Conservation (phyloP, 2,888 invertebrate species). For the Sphecodes monilicornis region DNA sequence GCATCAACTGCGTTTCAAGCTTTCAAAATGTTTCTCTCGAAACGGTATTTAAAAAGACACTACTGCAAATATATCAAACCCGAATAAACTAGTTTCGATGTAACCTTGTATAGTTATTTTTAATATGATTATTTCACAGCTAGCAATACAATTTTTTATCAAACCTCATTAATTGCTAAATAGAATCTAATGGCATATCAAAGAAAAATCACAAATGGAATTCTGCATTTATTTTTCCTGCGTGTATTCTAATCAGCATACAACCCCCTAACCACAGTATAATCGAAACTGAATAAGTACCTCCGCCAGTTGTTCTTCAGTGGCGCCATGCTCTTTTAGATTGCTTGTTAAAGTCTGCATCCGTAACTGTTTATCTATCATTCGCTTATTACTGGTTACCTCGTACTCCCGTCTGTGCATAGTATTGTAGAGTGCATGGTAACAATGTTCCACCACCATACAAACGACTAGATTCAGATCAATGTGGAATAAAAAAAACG, state of each 20-base stretch:
- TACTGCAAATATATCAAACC: too few species aligned
- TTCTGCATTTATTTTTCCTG: too few species aligned
- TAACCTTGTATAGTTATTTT: too few species aligned
- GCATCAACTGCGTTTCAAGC: too few species aligned
- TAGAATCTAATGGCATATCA: not conserved
- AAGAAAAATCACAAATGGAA: not conserved
- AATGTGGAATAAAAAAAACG: constrained; percentile 91
- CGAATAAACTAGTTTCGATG: too few species aligned
- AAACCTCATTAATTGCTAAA: not conserved
- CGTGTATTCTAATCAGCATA: too few species aligned
- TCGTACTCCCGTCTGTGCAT: constrained; percentile 89
- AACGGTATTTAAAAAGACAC: too few species aligned
- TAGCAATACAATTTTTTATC: too few species aligned
- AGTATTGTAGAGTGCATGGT: constrained; percentile 89
- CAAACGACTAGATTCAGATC: constrained; percentile 89
- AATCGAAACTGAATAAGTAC: constrained; percentile 84
- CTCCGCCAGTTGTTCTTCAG: constrained; percentile 92
- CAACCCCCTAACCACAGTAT: not conserved
- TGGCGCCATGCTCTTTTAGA: constrained; percentile 91
- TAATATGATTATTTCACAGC: too few species aligned
- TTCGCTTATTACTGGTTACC: constrained; percentile 89
- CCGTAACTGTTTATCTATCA: constrained; percentile 94
- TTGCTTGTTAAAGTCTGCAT: constrained; percentile 93
- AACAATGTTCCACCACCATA: constrained; percentile 89
- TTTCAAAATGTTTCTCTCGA: too few species aligned